Base-by-base conservation (phyloP, 2,113 vertebrate genomes). In the Protobothrops flavoviridis region DNA sequence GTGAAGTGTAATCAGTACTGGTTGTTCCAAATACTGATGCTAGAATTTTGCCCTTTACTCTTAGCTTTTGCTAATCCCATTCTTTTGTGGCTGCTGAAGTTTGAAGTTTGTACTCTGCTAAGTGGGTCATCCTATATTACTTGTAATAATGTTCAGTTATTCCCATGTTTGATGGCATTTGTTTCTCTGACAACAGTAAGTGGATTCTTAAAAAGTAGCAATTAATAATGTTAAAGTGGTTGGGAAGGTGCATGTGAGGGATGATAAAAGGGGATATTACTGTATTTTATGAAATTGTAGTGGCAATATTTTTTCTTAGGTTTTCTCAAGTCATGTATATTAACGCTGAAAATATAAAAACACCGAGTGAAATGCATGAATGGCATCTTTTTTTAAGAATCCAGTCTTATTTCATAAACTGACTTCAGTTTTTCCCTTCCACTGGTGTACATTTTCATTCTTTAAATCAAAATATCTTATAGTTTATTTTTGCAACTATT, bases 121-220 rank as follows among this genome's bases (percentile, higher is more conserved):
- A 90, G 56, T 90, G 48, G 81, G 69, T 90, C 88, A 93, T 29
- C n/a, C 39, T 64, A 3, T 89, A 64, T 89, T 89, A 39, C 9
- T n/a, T 89, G 55, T 24, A 87, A 45, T 90, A 90, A 86, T 53
- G 39, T 90, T 93, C 74, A 93, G 90, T 93, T 90, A 93, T 93
- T 93, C 29, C 64, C 13, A 64, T 24, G 1, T 17, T 43, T 29
- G 21, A 43, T 90, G 23, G 21, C 74, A 87, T 64, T 90, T 86
- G 24, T 33, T 64, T 52, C 45, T 90, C 33, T 90, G 59, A 90
- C 56, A 61, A 90, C 89, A 90, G 21, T 87, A 90, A 93, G 88
- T 90, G n/a, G 56, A 64, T 93, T 93, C 61, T 50, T 90, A 2
- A 81, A 45, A 87, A 93, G n/a, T 20, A 86, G 29, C 69, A 90